Base-by-base conservation (phyloP, 2,888 invertebrate species). In the Drosophila yooni region DNA sequence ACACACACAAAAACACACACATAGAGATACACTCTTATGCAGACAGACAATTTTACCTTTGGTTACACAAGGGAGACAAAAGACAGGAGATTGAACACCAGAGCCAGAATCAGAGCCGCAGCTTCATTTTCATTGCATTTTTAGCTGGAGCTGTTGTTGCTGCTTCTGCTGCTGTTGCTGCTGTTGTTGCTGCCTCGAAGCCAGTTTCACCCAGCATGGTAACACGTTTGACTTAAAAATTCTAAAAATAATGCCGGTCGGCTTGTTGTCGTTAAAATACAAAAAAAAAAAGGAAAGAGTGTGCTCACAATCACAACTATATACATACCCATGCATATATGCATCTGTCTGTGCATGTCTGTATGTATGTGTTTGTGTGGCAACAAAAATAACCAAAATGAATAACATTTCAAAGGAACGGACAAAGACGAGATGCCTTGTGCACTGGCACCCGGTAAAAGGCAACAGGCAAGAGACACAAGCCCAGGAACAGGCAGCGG, bases 171-270 rank as follows among this genome's bases (percentile, higher is more conserved):
- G 81, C 74, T 79, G 67, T 18, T 69, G 54, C 79, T 78, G 70
- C 38, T 60, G 67, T 38, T 50, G 38, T 40, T 76, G 81, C 69
- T 70, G 82, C 73, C 75, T 74, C 64, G 56, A 69, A 89, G 84
- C 89, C 87, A 83, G 91, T 88, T 84, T 87, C 72, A 79, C 81
- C 83, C 89, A 87, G 90, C 91, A 85, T 91, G 91, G 92, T 91
- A 92, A 92, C 92, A 86, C 90, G 91, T 92, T 92, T 90, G 74
- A 73, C 86, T 85, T 83, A 86, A 85, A 80, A 85, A 83, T 89
- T 91, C 91, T 92, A 92, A 90, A 91, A 91, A 92, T 91, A 91
- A 89, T 82, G 82, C 91, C 86, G 87, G 87, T 90, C 89, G 87
- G 90, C 91, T 91, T 91, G 84, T 82, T 77, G 81, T 81, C 78